Evolutionary conservation across 2,888 invertebrate species (phyloP).

Genomic region (Scaptomyza reducta): DNA sequence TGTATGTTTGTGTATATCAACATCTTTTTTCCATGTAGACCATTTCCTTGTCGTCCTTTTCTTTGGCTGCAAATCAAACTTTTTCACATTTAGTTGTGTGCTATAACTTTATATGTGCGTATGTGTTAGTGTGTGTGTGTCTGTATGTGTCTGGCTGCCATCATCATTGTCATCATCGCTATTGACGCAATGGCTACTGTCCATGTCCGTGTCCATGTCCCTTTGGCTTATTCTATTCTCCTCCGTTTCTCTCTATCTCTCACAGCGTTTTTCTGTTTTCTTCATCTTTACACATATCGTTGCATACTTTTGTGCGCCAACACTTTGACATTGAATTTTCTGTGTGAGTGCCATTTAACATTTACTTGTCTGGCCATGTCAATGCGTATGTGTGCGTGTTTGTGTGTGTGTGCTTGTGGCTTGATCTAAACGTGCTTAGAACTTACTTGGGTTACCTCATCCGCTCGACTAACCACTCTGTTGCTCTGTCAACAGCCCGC

Average conservation of each 20-base stretch:
- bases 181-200: slow-evolving; percentile 45
- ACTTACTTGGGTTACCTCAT: slow-evolving; percentile 30
- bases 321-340: slow-evolving; percentile 75
- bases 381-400: slow-evolving; percentile 10
- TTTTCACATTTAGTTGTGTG: slow-evolving; percentile 51
- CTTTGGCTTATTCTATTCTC: slow-evolving; percentile 13
- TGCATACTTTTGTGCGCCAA: slow-evolving; percentile 63
- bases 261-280: slow-evolving; percentile 14
- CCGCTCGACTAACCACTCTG: not conserved
- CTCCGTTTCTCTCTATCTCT: slow-evolving; percentile 7
- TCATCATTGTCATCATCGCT: slow-evolving; percentile 67
- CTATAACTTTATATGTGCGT: slow-evolving; percentile 5
- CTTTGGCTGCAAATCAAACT: slow-evolving; percentile 63
- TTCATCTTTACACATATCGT: slow-evolving; percentile 36
- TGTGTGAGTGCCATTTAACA: slow-evolving; percentile 65
- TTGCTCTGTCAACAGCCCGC: slow-evolving; percentile 51
- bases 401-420: slow-evolving; percentile 37
- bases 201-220: slow-evolving; percentile 13
- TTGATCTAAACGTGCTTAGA: slow-evolving; percentile 43
- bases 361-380: slow-evolving; percentile 15
- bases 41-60: slow-evolving; percentile 50
- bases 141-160: slow-evolving; percentile 42
- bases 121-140: slow-evolving; percentile 16
- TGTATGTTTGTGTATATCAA: slow-evolving; percentile 23
- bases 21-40: slow-evolving; percentile 62